Base-by-base conservation (phyloP, 2,113 vertebrate species). In the Nycticryphes semicollaris region DNA sequence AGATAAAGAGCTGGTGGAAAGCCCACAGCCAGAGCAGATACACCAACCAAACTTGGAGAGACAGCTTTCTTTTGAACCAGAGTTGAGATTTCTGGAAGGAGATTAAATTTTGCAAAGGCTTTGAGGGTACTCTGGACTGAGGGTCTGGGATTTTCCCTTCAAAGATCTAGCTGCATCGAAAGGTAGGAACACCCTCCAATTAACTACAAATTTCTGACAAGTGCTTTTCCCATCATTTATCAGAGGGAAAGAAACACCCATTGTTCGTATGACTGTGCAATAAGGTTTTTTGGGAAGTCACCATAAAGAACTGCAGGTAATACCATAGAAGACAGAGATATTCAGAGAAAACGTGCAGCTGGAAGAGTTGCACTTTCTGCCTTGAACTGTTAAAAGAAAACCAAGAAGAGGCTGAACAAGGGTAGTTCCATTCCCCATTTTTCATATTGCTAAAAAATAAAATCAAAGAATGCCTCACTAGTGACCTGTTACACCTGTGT, bases 11-110 rank as follows among this genome's bases (percentile, higher is more conserved):
- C 7, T 43, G 37, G 47, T 78, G 41, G 76, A 75, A 74, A 70
- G 72, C 53, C 72, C 35, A 27, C 2, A 23, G 76, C 72, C 39
- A 6, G 53, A 89, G 64, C 33, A 77, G n/a, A 72, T n/a, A 43
- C 3, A 1, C 6, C 18, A 2, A 41, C 15, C 1, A 0, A 84
- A 43, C 57, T 35, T 41, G 14, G 25, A 23, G n/a, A 51, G n/a
- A 3, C 31, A 67, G 47, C 7, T 72, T 87, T 37, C 47, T 72
- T 70, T 68, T 35, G 31, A 60, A 72, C 76, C 66, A 14, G 47
- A 47, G 12, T 16, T 43, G 47, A 48, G n/a, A 28, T 39, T 79
- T 67, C 76, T 79, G 67, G 47, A 69, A 62, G 25, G 33, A 75
- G 21, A 50, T 35, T 11, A 43, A 11, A 13, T 75, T 47, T 86